Percentiles rank a stretch among this genome's conserved stretches.
phyloP scores from a whole-genome alignment of 2,888 invertebrate genomes.

The Ametastegia equiseti region DNA sequence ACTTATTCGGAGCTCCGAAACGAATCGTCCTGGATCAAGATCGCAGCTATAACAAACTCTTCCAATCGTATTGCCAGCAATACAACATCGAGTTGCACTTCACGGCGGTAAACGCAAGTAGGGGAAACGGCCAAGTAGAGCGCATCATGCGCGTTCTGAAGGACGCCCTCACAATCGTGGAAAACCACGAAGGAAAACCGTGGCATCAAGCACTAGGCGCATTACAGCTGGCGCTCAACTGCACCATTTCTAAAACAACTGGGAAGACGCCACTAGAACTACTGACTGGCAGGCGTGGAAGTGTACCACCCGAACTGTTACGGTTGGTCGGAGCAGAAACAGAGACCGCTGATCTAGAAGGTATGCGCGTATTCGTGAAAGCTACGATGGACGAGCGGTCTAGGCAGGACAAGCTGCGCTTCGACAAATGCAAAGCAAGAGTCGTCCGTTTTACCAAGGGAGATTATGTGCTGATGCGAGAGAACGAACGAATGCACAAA shows the following conservation, averaged over 20 bases:
- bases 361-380: slow-evolving; percentile 43
- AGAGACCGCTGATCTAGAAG: slow-evolving; percentile 38
- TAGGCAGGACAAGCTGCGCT: slow-evolving; percentile 22
- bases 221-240: slow-evolving; percentile 62
- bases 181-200: slow-evolving; percentile 50
- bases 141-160: slow-evolving; percentile 56
- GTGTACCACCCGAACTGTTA: slow-evolving; percentile 49
- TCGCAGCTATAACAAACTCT: not conserved
- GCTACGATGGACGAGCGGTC: slow-evolving; percentile 38
- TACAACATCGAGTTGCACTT: slow-evolving; percentile 52
- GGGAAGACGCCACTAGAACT: slow-evolving; percentile 60
- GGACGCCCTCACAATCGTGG: slow-evolving; percentile 59
- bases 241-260: slow-evolving; percentile 57
- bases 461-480: slow-evolving; percentile 43
- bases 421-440: slow-evolving; percentile 45
- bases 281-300: slow-evolving; percentile 56
- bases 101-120: slow-evolving; percentile 56
- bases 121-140: slow-evolving; percentile 63
- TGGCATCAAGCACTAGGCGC: slow-evolving; percentile 62
- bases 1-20: slow-evolving; percentile 52
- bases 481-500: slow-evolving; percentile 45
- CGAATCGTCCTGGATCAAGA: slow-evolving; percentile 50
- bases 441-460: slow-evolving; percentile 33
- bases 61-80: not conserved
- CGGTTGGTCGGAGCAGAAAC: slow-evolving; percentile 15